phyloP scores from a whole-genome alignment of 2,113 vertebrate species.

The Pelodiscus sinensis region DNA sequence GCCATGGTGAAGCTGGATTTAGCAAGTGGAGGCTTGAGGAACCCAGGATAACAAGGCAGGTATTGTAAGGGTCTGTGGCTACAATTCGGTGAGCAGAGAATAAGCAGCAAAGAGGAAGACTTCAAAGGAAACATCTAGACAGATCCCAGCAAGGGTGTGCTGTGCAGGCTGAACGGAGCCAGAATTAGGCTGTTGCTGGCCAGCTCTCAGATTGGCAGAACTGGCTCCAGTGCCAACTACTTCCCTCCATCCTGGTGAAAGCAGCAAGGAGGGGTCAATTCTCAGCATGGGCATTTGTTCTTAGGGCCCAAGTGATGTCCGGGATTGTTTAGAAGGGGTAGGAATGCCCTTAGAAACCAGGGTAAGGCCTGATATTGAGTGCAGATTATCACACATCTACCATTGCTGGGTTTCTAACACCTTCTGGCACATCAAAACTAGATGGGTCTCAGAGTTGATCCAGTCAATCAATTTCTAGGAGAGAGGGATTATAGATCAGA shows the following conservation, averaged over 20 bases:
- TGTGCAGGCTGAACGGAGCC: background rate
- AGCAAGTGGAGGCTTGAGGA: background rate
- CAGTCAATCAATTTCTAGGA: background rate
- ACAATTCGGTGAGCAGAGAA: background rate
- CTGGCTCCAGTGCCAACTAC: background rate
- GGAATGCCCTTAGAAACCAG: background rate
- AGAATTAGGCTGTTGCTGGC: background rate
- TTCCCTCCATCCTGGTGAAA: background rate
- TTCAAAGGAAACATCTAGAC: background rate
- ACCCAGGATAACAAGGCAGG: background rate
- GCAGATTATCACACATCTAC: background rate
- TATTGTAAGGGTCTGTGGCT: background rate
- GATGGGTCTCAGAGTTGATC: background rate
- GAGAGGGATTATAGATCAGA: background rate
- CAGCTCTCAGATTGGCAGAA: background rate
- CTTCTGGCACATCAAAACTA: background rate
- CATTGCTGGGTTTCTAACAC: background rate
- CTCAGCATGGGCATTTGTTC: background rate
- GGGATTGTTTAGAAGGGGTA: too few relatives aligned
- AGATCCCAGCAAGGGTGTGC: background rate
- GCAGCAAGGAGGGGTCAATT: background rate
- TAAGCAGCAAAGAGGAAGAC: background rate
- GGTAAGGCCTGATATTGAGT: background rate
- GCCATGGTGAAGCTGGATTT: background rate
- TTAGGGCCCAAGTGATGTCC: background rate